Conservation (phyloP, 2,113 vertebrate species). For the Prochilodus magdalenae region DNA sequence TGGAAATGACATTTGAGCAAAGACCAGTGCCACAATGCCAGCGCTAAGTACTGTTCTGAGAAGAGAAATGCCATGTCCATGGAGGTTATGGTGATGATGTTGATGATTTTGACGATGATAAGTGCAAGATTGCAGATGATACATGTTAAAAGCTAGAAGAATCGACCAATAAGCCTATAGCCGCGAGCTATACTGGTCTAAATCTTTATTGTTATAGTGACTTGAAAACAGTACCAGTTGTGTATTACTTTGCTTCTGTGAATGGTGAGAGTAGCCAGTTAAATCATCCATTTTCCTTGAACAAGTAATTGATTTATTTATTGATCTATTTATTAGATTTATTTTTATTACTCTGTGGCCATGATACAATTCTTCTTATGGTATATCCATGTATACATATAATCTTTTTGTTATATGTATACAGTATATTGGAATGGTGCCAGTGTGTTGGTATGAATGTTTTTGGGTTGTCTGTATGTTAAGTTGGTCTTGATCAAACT, state of each 20-base stretch:
- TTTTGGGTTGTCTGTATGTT: conserved; percentile 67
- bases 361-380: conserved; percentile 78
- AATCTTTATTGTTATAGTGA: conserved; percentile 66
- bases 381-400: conserved; percentile 68
- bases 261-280: conserved; percentile 67
- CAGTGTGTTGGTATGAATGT: conserved; percentile 67
- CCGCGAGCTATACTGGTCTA: conserved; percentile 47
- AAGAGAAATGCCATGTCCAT: conserved; percentile 29
- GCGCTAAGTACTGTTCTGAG: conserved; percentile 30
- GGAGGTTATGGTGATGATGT: conserved; percentile 41
- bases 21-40: conserved; percentile 25
- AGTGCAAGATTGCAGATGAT: conserved; percentile 31
- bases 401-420: conserved; percentile 79
- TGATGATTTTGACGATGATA: conserved; percentile 63
- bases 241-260: conserved; percentile 71
- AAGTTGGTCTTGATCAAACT: conserved; percentile 72
- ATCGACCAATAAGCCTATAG: conserved; percentile 48
- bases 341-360: conserved; percentile 79
- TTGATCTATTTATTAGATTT: conserved; percentile 77
- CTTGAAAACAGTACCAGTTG: conserved; percentile 65
- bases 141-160: conserved; percentile 45
- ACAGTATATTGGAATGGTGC: conserved; percentile 70
- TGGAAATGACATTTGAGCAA: not conserved
- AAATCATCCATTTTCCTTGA: conserved; percentile 74
- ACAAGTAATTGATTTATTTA: conserved; percentile 76